Conservation (phyloP, 2,797 vertebrate species). For the Neopelma chrysocephalum region DNA sequence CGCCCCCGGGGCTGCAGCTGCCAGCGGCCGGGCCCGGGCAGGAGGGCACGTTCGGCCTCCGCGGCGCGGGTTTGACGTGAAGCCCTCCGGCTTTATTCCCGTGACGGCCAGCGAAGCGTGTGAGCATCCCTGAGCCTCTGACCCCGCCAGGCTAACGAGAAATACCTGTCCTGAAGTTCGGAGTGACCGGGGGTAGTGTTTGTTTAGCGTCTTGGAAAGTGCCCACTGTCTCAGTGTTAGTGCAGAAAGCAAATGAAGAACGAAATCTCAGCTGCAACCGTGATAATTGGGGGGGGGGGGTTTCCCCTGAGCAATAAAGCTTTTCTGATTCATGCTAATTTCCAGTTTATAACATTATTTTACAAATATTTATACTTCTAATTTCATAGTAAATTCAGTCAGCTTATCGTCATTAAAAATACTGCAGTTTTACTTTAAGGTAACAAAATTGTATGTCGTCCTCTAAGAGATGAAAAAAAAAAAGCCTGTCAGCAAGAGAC, state of each 20-base stretch:
- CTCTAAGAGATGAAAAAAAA: neutral
- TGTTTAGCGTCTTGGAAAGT: neutral
- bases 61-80: fast-evolving
- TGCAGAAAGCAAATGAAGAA: neutral
- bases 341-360: neutral
- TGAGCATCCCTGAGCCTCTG: neutral
- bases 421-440: neutral
- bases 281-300: fast-evolving
- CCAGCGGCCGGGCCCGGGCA: neutral
- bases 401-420: neutral
- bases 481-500: neutral
- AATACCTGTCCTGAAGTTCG: neutral
- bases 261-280: too few relatives aligned
- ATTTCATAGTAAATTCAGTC: neutral
- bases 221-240: fast-evolving
- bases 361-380: neutral
- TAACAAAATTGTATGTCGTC: neutral
- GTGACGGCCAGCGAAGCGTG: fast-evolving
- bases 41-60: neutral
- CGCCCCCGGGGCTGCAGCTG: neutral
- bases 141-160: too few relatives aligned
- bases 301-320: neutral
- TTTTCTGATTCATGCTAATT: neutral
- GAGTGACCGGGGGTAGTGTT: fast-evolving
- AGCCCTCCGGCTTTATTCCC: neutral